Evolutionary conservation across 2,888 invertebrate species (phyloP).

Genomic region (Neoascia interrupta): DNA sequence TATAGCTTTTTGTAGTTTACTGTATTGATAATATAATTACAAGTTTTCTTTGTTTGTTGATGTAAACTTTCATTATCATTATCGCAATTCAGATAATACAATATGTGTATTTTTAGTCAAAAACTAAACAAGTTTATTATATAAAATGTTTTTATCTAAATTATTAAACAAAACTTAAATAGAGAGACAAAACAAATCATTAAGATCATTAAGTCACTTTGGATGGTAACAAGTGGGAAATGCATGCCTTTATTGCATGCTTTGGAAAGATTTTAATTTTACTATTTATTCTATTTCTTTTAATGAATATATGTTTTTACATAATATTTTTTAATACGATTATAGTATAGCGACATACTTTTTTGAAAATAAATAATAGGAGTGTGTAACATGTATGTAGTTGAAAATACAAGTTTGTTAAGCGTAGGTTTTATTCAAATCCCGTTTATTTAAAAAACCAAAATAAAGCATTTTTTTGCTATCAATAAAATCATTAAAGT

Average conservation of each 20-base stretch:
- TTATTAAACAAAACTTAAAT: background rate
- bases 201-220: slow-evolving; percentile 56
- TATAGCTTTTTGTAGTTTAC: slow-evolving; percentile 49
- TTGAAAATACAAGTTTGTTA: slow-evolving; percentile 38
- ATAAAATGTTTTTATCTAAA: background rate
- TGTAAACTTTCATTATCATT: slow-evolving; percentile 62
- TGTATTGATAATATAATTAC: slow-evolving; percentile 65
- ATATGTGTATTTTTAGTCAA: slow-evolving; percentile 27
- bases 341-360: slow-evolving; percentile 45
- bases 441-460: slow-evolving; percentile 4
- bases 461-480: slow-evolving; percentile 41
- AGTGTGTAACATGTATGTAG: no score
- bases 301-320: slow-evolving; percentile 14
- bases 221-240: slow-evolving; percentile 58
- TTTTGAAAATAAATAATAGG: slow-evolving; percentile 40
- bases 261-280: slow-evolving; percentile 29
- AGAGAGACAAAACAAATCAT: slow-evolving; percentile 22
- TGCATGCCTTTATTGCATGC: slow-evolving; percentile 25
- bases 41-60: slow-evolving; percentile 70
- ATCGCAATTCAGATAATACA: slow-evolving; percentile 66
- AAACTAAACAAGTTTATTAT: slow-evolving; percentile 12
- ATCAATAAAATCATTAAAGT: slow-evolving; percentile 36
- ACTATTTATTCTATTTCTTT: slow-evolving; percentile 39
- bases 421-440: slow-evolving; percentile 65
- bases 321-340: slow-evolving; percentile 18